These are phyloP conservation scores for Girardinus metallicus DNA, from an alignment of 2,797 vertebrate genomes.

Conservation along the genomic window DNA sequence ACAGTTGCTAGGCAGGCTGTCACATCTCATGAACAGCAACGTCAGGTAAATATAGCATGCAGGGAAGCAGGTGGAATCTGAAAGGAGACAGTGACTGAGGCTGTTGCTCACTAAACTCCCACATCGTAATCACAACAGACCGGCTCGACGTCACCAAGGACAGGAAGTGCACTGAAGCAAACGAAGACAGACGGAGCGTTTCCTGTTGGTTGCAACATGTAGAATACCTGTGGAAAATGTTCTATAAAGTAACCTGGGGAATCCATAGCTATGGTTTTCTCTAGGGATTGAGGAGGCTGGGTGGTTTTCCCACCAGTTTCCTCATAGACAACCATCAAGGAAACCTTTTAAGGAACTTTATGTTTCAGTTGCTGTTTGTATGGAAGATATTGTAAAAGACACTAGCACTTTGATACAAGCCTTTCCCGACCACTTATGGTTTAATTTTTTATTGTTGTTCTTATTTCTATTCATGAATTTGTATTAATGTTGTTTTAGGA, in stretches of 20 bases:
- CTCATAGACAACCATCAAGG: not conserved
- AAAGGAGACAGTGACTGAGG: not conserved
- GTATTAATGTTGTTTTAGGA: too few relatives aligned
- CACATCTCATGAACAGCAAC: slow-evolving; percentile 9
- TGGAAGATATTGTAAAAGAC: too few relatives aligned
- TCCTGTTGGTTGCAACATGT: not conserved
- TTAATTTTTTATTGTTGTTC: too few relatives aligned
- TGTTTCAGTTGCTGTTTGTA: too few relatives aligned
- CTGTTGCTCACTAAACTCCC: not conserved
- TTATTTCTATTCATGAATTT: too few relatives aligned
- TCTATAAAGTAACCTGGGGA: not conserved
- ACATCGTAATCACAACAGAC: not conserved
- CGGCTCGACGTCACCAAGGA: not conserved
- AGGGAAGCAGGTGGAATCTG: not conserved
- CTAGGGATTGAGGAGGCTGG: not conserved
- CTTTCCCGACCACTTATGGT: too few relatives aligned
- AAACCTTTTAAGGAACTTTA: too few relatives aligned
- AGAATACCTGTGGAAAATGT: not conserved
- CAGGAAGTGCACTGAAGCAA: not conserved
- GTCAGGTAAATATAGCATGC: not conserved
- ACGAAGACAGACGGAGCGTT: not conserved
- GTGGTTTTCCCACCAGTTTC: not conserved
- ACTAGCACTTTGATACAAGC: too few relatives aligned
- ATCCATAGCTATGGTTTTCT: not conserved
- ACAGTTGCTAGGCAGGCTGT: not conserved